Conservation (phyloP, 2,888 invertebrate species). For the Dorcus parallelipipedus region DNA sequence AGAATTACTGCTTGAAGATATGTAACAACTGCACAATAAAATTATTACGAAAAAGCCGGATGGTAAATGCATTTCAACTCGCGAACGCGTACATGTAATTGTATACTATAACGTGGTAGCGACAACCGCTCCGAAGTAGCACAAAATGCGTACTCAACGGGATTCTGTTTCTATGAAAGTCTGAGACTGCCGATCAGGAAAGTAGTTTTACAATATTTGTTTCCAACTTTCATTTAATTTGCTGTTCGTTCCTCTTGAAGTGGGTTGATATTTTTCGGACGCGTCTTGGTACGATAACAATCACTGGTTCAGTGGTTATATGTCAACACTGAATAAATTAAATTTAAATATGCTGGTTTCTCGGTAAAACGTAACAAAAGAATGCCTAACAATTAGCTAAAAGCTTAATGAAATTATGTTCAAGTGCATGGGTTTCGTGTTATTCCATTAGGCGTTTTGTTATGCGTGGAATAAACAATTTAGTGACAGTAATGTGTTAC, state of each 20-base stretch:
- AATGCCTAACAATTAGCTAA: too few relatives aligned
- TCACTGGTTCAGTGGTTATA: too few relatives aligned
- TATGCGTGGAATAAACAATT: too few relatives aligned
- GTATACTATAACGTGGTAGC: conserved; percentile 6
- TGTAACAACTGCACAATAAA: conserved; percentile 14
- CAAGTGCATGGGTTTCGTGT: too few relatives aligned
- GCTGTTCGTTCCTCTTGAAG: background rate
- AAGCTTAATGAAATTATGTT: too few relatives aligned
- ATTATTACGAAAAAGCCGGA: conserved; percentile 13
- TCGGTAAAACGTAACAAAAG: too few relatives aligned
- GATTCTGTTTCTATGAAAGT: conserved; percentile 16
- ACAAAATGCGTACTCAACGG: background rate
- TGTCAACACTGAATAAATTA: too few relatives aligned
- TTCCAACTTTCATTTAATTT: conserved; percentile 1
- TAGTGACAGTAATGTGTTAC: too few relatives aligned
- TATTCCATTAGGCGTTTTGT: too few relatives aligned
- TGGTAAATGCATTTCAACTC: conserved; percentile 2
- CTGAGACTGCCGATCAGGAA: background rate
- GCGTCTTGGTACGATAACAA: too few relatives aligned
- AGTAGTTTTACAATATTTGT: background rate
- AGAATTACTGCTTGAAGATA: conserved; percentile 10
- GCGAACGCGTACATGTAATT: background rate
- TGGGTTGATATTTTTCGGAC: background rate
- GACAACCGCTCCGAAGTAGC: conserved; percentile 11
- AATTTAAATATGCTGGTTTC: too few relatives aligned